Conservation (phyloP, 1,140 invertebrate species). For the Dendrolimus kikuchii region DNA sequence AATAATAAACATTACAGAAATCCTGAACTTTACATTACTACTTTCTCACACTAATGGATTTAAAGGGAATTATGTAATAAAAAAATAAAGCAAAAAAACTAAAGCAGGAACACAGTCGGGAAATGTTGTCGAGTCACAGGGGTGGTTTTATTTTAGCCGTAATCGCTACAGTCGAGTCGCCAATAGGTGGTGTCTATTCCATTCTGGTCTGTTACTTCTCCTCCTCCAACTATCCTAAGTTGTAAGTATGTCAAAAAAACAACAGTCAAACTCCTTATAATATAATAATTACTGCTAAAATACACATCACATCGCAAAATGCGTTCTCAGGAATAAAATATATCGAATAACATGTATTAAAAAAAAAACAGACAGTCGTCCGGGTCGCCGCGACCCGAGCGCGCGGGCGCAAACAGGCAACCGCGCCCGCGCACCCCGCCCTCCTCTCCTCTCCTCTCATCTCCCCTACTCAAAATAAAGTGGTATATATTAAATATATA, state of each 20-base stretch:
- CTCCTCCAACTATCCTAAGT: constrained; percentile 52
- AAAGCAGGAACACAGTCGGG: constrained; percentile 72
- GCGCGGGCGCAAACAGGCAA: constrained; percentile 68
- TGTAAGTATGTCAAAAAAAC: constrained; percentile 71
- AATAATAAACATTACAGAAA: constrained; percentile 66
- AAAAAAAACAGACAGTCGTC: constrained; percentile 73
- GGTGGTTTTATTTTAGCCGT: constrained; percentile 74
- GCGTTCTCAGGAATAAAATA: constrained; percentile 86
- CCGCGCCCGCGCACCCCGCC: constrained; percentile 55
- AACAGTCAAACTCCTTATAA: constrained; percentile 75
- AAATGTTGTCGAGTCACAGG: constrained; percentile 73
- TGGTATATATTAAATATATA: constrained; percentile 64
- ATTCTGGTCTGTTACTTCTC: constrained; percentile 19
- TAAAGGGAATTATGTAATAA: constrained; percentile 68
- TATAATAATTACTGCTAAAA: constrained; percentile 81
- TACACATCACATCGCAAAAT: constrained; percentile 87
- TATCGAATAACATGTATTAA: constrained; percentile 82
- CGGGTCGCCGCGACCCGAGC: constrained; percentile 64
- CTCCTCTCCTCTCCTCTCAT: constrained; percentile 20
- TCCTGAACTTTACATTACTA: constrained; percentile 67
- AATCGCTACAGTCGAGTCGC: constrained; percentile 66
- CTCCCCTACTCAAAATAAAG: constrained; percentile 30
- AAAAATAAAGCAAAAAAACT: constrained; percentile 68
- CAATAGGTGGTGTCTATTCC: constrained; percentile 63
- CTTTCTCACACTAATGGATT: constrained; percentile 69